phyloP scores from a whole-genome alignment of 2,113 vertebrate genomes.

The Manacus vitellinus region DNA sequence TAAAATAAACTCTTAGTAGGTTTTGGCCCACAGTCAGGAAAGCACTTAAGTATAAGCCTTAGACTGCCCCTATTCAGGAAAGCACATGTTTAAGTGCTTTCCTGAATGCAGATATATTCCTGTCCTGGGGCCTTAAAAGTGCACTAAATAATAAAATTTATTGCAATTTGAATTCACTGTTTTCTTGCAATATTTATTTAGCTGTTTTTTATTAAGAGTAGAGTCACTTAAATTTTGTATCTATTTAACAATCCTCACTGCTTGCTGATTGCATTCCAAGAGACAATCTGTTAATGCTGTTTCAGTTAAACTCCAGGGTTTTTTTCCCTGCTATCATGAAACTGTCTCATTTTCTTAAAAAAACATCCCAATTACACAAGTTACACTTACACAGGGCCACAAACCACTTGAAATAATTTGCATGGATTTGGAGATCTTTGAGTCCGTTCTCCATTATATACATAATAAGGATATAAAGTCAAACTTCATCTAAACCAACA shows the following conservation, averaged over 20 bases:
- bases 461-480: not conserved
- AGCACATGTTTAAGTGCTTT: conserved; percentile 56
- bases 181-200: conserved; percentile 41
- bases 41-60: conserved; percentile 55
- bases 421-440: not conserved
- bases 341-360: not conserved
- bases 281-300: not conserved
- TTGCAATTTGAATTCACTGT: not conserved
- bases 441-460: not conserved
- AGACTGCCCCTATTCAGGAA: conserved; percentile 43
- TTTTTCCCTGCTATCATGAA: not conserved
- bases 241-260: not conserved
- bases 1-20: conserved; percentile 46
- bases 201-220: conserved; percentile 12
- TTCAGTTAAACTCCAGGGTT: not conserved
- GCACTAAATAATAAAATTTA: conserved; percentile 44
- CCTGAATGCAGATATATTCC: conserved; percentile 52
- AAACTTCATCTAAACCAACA: not conserved
- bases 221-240: not conserved
- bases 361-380: not conserved
- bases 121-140: conserved; percentile 22
- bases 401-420: not conserved
- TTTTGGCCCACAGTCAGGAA: conserved; percentile 56
- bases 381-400: not conserved
- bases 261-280: not conserved